phyloP scores from a whole-genome alignment of 2,797 vertebrate genomes.

The Enteromius treurensis region DNA sequence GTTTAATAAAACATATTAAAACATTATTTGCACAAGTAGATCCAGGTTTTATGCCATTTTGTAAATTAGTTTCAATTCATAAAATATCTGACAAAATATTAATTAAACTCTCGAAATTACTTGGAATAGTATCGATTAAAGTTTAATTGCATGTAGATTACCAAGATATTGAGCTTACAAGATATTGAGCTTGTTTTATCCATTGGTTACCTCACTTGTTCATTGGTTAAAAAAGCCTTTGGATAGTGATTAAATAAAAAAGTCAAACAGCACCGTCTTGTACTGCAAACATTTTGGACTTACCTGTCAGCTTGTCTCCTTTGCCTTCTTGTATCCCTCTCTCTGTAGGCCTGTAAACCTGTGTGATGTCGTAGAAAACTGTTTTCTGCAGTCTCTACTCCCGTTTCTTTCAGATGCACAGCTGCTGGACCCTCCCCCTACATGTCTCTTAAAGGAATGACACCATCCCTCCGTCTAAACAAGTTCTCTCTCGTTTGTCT shows the following conservation, averaged over 20 bases:
- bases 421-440: constrained; percentile 76
- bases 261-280: background rate
- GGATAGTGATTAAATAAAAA: background rate
- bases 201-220: background rate
- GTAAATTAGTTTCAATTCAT: background rate
- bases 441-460: constrained; percentile 78
- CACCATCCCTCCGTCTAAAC: constrained; percentile 81
- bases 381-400: constrained; percentile 62
- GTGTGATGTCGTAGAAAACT: constrained; percentile 64
- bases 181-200: background rate
- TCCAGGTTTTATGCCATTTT: background rate
- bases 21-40: background rate
- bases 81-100: background rate
- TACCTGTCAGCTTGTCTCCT: constrained; percentile 55
- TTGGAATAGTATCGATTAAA: background rate
- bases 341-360: background rate
- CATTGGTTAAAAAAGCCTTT: background rate
- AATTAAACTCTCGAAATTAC: background rate
- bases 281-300: constrained; percentile 32
- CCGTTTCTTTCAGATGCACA: constrained; percentile 57
- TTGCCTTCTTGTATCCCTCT: constrained; percentile 53
- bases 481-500: constrained; percentile 81
- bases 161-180: no score
- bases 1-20: background rate
- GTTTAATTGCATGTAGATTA: background rate